Conservation (phyloP, 1,140 invertebrate genomes). For the Heliothis subflexa region DNA sequence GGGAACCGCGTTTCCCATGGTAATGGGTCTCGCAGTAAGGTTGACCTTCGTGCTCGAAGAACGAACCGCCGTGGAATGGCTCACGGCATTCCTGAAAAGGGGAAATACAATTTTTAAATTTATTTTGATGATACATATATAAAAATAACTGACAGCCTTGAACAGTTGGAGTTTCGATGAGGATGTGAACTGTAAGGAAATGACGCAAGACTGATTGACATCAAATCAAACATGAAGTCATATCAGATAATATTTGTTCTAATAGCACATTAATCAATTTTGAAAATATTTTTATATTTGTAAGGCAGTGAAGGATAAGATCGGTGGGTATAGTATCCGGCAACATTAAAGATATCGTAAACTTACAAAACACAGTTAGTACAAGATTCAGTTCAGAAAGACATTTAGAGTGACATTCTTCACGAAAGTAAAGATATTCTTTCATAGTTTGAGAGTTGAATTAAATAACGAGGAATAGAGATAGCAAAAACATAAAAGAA, state of each 20-base stretch:
- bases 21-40: slow-evolving; percentile 99
- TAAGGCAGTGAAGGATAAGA: too few relatives aligned
- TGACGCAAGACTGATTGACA: not conserved
- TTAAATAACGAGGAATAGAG: too few relatives aligned
- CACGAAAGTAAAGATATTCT: too few relatives aligned
- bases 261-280: too few relatives aligned
- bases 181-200: not conserved
- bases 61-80: slow-evolving; percentile 96
- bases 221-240: not conserved
- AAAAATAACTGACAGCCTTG: not conserved
- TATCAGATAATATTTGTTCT: not conserved
- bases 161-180: not conserved
- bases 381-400: too few relatives aligned
- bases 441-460: too few relatives aligned
- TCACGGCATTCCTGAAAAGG: slow-evolving; percentile 94
- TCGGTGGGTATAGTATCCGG: too few relatives aligned
- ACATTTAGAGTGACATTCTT: too few relatives aligned
- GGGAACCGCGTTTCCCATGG: slow-evolving; percentile 97
- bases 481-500: too few relatives aligned
- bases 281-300: too few relatives aligned
- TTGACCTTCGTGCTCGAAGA: slow-evolving; percentile 98
- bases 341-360: too few relatives aligned
- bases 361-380: too few relatives aligned
- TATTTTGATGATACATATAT: not conserved
- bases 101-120: slow-evolving; percentile 2